phyloP scores from a whole-genome alignment of 2,888 invertebrate genomes.

The Beris morrisii region DNA sequence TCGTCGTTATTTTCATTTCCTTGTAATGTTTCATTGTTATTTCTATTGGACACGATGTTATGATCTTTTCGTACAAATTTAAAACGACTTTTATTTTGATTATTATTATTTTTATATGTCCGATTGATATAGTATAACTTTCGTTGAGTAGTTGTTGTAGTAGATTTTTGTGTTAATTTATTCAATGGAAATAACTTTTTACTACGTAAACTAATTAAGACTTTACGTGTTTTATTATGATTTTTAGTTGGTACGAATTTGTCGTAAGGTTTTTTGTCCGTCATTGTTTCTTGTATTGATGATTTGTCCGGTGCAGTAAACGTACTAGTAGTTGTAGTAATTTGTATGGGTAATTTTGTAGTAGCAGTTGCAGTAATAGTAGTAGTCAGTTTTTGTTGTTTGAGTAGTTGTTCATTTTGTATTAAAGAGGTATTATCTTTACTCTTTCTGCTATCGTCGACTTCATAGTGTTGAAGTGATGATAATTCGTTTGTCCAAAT shows the following conservation, averaged over 20 bases:
- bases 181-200: constrained; percentile 34
- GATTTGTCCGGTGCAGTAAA: constrained; percentile 5
- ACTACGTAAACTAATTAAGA: constrained; percentile 37
- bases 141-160: constrained; percentile 28
- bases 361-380: constrained; percentile 5
- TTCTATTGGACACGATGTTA: too few relatives aligned
- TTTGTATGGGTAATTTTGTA: neutral
- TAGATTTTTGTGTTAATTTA: constrained; percentile 27
- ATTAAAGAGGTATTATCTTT: too few relatives aligned
- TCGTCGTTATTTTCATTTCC: too few relatives aligned
- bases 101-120: constrained; percentile 9
- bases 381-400: constrained; percentile 7
- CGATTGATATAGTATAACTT: constrained; percentile 28
- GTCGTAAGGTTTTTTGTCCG: too few relatives aligned
- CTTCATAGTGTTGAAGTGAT: neutral
- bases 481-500: constrained; percentile 21
- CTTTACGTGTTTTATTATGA: constrained; percentile 20
- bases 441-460: too few relatives aligned
- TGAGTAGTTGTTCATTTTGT: constrained; percentile 10
- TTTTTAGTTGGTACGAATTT: too few relatives aligned
- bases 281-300: neutral
- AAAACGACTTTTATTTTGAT: constrained; percentile 21
- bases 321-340: neutral
- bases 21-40: too few relatives aligned
- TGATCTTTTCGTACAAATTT: constrained; percentile 11